Base-by-base conservation (phyloP, 2,888 invertebrate genomes). In the Diarsia mendica region DNA sequence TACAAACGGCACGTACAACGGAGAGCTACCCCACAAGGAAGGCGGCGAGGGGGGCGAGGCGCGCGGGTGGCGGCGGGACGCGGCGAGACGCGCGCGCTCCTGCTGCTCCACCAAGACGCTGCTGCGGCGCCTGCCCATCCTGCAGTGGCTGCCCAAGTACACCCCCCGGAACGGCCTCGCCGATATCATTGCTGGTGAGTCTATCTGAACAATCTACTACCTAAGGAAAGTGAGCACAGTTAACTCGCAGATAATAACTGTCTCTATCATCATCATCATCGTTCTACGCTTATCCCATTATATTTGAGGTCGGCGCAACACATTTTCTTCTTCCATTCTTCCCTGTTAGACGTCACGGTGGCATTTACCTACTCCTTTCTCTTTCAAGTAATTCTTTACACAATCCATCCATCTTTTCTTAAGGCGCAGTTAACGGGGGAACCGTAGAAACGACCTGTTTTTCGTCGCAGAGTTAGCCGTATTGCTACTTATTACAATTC, bases 151-250 rank as follows among this genome's bases (percentile, higher is more conserved):
- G 83, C 98, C 98, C 15, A 94, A 96, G 71, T 98, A 98, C 94
- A 97, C 97, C 65, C 91, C 96, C 55, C 94, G 97, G 66, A 97
- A 97, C 86, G 97, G 98, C 13, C 96, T 98, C 48, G 97, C 98
- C 39, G 99, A 99, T 92, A 90, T 98, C 69, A 98, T 99, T 61
- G 98, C 98, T 61, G 98, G 98, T 89, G 79, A 87, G 87, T 76
- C 8, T 23, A 33, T 5, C n/a, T 28, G 9, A 46, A 28, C 18
- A 18, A 46, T n/a, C 15, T 67, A 20, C 18, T 71, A n/a, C 3
- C 53, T n/a, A 13, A 9, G n/a, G n/a, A 13, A 72, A 33, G 46
- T 28, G 15, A n/a, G 11, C 9, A 8, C 70, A 39, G n/a, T n/a
- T 39, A 63, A 44, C 20, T 39, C n/a, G n/a, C 5, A 44, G 23